These are phyloP conservation scores for Dasyprocta punctata DNA, from an alignment of 2,113 vertebrate genomes.

Conservation along the genomic window DNA sequence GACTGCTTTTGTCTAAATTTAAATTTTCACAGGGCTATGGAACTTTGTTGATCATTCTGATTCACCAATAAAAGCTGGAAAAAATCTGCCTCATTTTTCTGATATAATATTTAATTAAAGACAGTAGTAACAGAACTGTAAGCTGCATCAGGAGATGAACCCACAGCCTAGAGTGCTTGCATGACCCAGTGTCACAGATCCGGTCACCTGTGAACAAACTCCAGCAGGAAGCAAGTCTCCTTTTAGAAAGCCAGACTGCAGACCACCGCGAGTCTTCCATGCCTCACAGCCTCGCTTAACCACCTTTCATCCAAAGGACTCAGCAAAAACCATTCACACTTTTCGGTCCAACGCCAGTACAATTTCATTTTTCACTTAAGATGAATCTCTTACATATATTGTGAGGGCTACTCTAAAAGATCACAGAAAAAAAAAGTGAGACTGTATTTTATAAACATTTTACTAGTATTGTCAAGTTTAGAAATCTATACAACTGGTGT, in stretches of 20 bases:
- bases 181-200: neutral
- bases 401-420: neutral
- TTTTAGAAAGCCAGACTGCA: neutral
- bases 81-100: neutral
- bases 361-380: slow-evolving; percentile 16
- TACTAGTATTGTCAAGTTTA: neutral
- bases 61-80: neutral
- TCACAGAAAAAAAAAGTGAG: neutral
- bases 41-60: neutral
- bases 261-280: neutral
- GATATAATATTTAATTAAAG: neutral
- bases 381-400: neutral
- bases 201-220: neutral
- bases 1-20: neutral
- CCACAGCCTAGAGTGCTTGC: neutral
- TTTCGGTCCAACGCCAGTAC: neutral
- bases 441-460: neutral
- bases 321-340: neutral
- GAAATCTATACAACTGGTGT: neutral
- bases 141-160: neutral
- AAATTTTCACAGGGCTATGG: neutral
- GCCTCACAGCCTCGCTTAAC: neutral
- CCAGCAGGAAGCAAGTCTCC: neutral
- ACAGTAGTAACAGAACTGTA: neutral
- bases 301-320: neutral